phyloP scores from a whole-genome alignment of 2,888 invertebrate genomes.

The Oscheius sp. region DNA sequence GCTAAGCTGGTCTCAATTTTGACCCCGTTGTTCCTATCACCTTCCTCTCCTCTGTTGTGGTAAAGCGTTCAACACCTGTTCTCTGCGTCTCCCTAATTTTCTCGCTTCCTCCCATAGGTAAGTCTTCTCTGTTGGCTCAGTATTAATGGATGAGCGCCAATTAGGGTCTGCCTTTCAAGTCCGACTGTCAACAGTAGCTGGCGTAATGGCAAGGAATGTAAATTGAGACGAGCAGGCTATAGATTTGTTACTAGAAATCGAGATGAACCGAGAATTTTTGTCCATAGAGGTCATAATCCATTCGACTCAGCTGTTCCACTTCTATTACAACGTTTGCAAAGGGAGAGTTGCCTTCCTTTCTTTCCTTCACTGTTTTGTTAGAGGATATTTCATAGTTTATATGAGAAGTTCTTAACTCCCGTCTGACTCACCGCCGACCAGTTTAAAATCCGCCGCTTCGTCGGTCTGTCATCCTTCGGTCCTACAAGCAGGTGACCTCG shows the following conservation, averaged over 20 bases:
- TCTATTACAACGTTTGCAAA: conserved; percentile 4
- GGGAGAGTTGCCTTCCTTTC: not conserved
- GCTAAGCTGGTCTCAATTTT: too few species aligned
- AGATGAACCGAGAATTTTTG: not conserved
- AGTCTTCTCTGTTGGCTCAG: conserved; percentile 20
- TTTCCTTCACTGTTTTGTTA: not conserved
- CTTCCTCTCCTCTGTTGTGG: conserved; percentile 6
- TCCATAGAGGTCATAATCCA: not conserved
- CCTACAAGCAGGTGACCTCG: not conserved
- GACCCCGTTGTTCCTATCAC: not conserved
- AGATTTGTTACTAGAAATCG: not conserved
- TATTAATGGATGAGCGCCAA: conserved; percentile 33
- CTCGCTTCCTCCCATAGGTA: not conserved
- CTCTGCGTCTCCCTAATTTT: conserved; percentile 11
- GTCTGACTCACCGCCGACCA: not conserved
- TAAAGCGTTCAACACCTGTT: conserved; percentile 7
- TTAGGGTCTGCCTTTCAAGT: conserved; percentile 18
- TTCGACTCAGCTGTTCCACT: conserved; percentile 13
- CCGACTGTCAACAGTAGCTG: conserved; percentile 1
- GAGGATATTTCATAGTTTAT: too few species aligned
- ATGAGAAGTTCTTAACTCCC: too few species aligned
- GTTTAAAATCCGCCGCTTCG: not conserved
- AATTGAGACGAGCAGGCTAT: not conserved
- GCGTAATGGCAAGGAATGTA: not conserved
- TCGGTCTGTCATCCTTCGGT: too few species aligned